phyloP scores from a whole-genome alignment of 2,888 invertebrate genomes.

The Diachrysia chrysitis region DNA sequence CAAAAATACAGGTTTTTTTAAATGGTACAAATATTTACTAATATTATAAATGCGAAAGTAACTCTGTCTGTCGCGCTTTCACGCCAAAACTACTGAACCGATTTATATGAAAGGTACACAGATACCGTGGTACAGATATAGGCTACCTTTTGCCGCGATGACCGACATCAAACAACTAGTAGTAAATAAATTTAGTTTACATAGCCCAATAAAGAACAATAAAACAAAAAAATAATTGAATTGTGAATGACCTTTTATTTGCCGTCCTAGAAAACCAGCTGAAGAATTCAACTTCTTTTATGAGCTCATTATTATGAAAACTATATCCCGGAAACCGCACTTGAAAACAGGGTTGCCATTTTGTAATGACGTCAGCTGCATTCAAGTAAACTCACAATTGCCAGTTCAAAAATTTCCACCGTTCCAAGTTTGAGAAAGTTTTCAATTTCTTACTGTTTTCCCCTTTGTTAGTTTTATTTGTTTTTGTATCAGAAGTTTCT shows the following conservation, averaged over 20 bases:
- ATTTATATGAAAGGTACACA: too few species aligned
- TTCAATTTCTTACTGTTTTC: constrained; percentile 40
- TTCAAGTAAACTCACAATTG: constrained; percentile 52
- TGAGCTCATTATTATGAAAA: constrained; percentile 8
- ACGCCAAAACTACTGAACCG: too few species aligned
- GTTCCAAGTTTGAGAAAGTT: constrained; percentile 36
- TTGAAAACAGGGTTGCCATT: constrained; percentile 24
- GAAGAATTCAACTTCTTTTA: neutral
- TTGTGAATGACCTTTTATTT: constrained; percentile 12
- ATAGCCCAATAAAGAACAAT: too few species aligned
- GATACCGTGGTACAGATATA: too few species aligned
- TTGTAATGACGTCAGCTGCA: constrained; percentile 57
- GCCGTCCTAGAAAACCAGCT: neutral
- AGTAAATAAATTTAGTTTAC: too few species aligned
- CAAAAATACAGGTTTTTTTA: too few species aligned
- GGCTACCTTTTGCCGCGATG: too few species aligned
- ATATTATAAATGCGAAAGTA: too few species aligned
- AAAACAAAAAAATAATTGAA: too few species aligned
- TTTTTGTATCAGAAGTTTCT: constrained; percentile 40
- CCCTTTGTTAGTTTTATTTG: constrained; percentile 36
- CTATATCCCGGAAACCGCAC: constrained; percentile 7
- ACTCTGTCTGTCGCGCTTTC: too few species aligned
- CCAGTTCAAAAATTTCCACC: constrained; percentile 49
- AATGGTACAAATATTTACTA: too few species aligned
- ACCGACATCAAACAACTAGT: too few species aligned